Percentiles rank a stretch among this genome's conserved stretches.
Evolutionary conservation across 2,888 invertebrate genomes (phyloP).

Genomic region (Drosophila cognata): DNA sequence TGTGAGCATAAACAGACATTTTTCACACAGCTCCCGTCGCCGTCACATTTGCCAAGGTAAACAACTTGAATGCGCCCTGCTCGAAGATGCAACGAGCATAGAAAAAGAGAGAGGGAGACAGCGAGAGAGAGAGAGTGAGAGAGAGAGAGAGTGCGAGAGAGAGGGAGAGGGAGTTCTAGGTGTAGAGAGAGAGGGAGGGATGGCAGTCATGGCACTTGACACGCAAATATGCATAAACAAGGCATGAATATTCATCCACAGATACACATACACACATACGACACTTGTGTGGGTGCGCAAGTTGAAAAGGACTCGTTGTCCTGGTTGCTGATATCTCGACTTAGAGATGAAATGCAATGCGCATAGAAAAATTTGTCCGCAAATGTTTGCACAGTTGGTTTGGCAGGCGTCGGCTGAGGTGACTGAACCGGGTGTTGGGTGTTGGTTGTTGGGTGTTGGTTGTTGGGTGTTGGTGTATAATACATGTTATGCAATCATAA

Average conservation of each 20-base stretch:
- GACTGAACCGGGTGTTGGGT: conserved; percentile 61
- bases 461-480: conserved; percentile 18
- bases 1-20: conserved; percentile 80
- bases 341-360: conserved; percentile 83
- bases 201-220: conserved; percentile 67
- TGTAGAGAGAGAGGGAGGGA: conserved; percentile 4
- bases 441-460: conserved; percentile 2
- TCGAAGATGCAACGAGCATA: conserved; percentile 47
- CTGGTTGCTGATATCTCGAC: conserved; percentile 65
- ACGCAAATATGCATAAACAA: conserved; percentile 81
- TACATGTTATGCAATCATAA: conserved; percentile 75
- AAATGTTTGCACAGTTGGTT: conserved; percentile 65
- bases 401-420: conserved; percentile 47
- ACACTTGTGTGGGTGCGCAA: conserved; percentile 25
- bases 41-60: conserved; percentile 64
- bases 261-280: conserved; percentile 43
- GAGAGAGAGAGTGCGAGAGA: conserved; percentile 10
- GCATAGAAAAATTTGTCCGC: conserved; percentile 73
- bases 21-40: conserved; percentile 67
- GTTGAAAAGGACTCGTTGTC: conserved; percentile 64
- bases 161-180: conserved; percentile 2
- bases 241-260: conserved; percentile 76
- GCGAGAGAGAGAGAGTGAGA: conserved; percentile 1
- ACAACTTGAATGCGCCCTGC: conserved; percentile 75
- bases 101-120: conserved; percentile 8